These are phyloP conservation scores for Capromys pilorides DNA, from an alignment of 2,797 vertebrate genomes.

Conservation along the genomic window DNA sequence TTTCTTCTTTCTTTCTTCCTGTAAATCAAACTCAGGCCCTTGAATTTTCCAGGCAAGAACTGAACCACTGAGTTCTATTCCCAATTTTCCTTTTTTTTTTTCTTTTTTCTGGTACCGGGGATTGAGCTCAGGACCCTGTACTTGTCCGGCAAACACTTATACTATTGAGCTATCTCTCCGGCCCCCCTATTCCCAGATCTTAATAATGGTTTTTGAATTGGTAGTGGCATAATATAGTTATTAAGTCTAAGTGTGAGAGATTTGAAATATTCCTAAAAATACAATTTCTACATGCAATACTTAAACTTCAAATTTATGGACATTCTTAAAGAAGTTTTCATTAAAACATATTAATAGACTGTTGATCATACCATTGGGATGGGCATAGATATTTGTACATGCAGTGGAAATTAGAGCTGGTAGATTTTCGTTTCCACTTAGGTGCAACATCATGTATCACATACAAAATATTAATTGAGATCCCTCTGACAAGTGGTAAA, in stretches of 20 bases:
- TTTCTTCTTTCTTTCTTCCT: too few species aligned
- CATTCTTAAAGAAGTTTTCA: slow-evolving; percentile 32
- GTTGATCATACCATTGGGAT: not conserved
- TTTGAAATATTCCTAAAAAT: slow-evolving; percentile 47
- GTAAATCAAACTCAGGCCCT: not conserved
- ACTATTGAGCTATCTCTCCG: too few species aligned
- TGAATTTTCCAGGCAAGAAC: not conserved
- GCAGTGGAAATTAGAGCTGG: not conserved
- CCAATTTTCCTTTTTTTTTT: too few species aligned
- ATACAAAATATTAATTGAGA: slow-evolving; percentile 56
- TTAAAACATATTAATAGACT: slow-evolving; percentile 19
- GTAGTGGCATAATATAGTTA: not conserved
- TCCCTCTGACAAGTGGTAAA: slow-evolving; percentile 63
- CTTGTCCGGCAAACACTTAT: too few species aligned
- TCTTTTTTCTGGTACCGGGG: too few species aligned
- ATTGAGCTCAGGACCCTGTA: too few species aligned
- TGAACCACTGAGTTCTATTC: not conserved
- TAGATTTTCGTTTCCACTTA: not conserved
- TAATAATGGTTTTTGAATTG: not conserved
- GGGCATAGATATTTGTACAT: not conserved
- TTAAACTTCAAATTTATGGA: slow-evolving; percentile 35
- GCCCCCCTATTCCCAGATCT: too few species aligned
- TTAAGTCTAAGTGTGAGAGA: not conserved
- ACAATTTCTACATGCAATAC: not conserved
- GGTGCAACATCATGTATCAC: not conserved